Base-by-base conservation (phyloP, 2,888 invertebrate genomes). In the Entomobrya proxima region DNA sequence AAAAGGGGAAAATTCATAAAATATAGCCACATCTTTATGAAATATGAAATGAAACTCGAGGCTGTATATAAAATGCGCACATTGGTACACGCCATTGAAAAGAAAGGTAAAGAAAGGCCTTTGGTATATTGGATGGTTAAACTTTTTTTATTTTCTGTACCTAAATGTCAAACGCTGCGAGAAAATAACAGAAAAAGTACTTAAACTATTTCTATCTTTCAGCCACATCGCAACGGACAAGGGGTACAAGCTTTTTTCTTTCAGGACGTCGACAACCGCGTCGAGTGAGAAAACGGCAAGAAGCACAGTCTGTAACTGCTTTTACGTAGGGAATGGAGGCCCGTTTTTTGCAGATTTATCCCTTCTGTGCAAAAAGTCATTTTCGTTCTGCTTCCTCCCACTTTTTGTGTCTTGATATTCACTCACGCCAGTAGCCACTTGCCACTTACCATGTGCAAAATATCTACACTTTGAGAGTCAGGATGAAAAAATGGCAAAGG, bases 281-380 rank as follows among this genome's bases (percentile, higher is more conserved):
- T 69, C 69, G 35, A 69, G 69, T 27, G 44, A n/a, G n/a, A 69
- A 24, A 69, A 69, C 27, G 44, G 44, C 44, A 44, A 44, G 21
- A 37, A n/a, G 21, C 1, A 67, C 13, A n/a, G n/a, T n/a, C n/a
- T n/a, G n/a, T n/a, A n/a, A n/a, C n/a, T n/a, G n/a, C n/a, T n/a
- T n/a, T n/a, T 21, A 24, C 55, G 52, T 47, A 7, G 6, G 37
- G 35, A 61, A 35, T 64, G 24, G 13, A 67, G 37, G 21, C n/a
- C n/a, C n/a, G n/a, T 21, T 67, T 37, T 67, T 67, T 67, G 64
- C 37, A 67, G 64, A 67, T 37, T 67, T 67, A 21, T 67, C 64
- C 32, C 18, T 32, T 15, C 30, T 58, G 30, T 7, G 35, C 18
- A 37, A 4, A 67, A 67, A 67, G 64, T 67, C 35, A 21, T 67